Evolutionary conservation across 2,888 invertebrate species (phyloP), one percentile per base, ranked within the genome.

Genomic region (Ecdyonurus torrentis): DNA sequence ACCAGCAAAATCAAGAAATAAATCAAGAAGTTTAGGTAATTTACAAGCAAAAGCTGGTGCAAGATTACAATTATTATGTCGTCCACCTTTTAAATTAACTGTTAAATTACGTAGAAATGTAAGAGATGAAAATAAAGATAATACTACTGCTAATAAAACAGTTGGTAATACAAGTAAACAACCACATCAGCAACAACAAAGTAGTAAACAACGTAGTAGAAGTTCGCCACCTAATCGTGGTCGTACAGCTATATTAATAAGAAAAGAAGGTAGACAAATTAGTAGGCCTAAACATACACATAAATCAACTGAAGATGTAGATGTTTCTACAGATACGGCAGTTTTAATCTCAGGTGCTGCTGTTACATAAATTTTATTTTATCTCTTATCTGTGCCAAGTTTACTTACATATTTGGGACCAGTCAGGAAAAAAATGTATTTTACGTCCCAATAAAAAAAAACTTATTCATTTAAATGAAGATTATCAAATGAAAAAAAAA

Each of bases 1-100:
- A 58, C 60, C n/a, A 55, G 3, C 22, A 20, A 62, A n/a, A 58
- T 23, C 20, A 19, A 59, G 25, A 58, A 59, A 20, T 55, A 82
- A 82, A 69, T 84, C 84, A 67, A 85, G 86, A 70, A 88, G 87
- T 69, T 82, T 85, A 65, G 86, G 85, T 20, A 86, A 86, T 70
- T 78, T 88, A 52, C 74, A 83, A n/a, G 78, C 77, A 63, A 74
- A 76, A 64, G 68, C 72, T 10, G 71, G 55, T 5, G 55, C 55
- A 7, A 55, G 22, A 55, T 22, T 55, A 22, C 55, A 55, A n/a
- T 22, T 55, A 22, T 22, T 55, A 22, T 55, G 22, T 22, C n/a
- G 22, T 20, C 55, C 55, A 55, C 55, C 55, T 5, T 55, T 55
- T 22, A 55, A 55, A 55, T 22, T 55, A 22, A 55, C 55, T 5